These are phyloP conservation scores for Erythrolamprus reginae DNA, from an alignment of 2,113 vertebrate species.

Conservation along the genomic window DNA sequence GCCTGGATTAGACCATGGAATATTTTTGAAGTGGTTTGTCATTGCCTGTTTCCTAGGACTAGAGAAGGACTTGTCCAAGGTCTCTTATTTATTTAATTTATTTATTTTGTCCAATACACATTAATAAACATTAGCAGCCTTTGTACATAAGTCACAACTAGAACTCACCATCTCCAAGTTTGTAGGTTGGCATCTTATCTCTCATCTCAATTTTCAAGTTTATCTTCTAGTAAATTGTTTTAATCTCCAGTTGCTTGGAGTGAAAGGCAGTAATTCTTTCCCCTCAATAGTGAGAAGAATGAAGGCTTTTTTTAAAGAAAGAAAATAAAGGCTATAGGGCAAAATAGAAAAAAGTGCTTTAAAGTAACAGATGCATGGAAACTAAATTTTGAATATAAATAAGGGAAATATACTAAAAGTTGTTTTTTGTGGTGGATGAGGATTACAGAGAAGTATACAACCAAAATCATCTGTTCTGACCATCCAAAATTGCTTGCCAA, in stretches of 20 bases:
- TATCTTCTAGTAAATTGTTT: background rate
- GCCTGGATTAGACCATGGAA: background rate
- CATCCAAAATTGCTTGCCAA: background rate
- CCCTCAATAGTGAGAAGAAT: background rate
- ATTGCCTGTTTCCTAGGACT: background rate
- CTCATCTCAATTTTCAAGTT: background rate
- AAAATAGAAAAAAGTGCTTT: background rate
- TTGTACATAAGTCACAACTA: background rate
- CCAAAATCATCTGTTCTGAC: background rate
- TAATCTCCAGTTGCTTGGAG: background rate
- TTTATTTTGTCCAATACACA: too few relatives aligned
- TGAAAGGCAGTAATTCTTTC: background rate
- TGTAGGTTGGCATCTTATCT: background rate
- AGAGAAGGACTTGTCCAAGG: background rate
- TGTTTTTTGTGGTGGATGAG: background rate
- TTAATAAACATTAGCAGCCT: too few relatives aligned
- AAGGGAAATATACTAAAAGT: background rate
- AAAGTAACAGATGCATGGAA: background rate
- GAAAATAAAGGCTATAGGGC: background rate
- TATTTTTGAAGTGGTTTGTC: background rate
- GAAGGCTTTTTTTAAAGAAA: background rate
- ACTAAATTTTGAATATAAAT: background rate
- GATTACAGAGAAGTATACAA: background rate
- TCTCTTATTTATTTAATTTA: too few relatives aligned
- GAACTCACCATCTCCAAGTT: background rate